phyloP scores from a whole-genome alignment of 2,888 invertebrate species.

The Gymnosoma rotundatum region DNA sequence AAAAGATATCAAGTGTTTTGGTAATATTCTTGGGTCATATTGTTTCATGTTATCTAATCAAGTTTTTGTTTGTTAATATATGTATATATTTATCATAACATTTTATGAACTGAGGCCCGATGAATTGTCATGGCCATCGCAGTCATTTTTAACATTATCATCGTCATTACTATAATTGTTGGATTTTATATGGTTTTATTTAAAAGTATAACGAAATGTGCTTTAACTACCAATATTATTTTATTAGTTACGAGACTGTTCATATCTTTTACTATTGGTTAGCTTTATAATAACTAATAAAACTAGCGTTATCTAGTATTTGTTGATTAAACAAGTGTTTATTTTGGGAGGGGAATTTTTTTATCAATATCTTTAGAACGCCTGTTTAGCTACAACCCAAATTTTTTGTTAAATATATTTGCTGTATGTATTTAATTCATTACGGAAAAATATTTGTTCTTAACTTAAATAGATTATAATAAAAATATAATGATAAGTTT shows the following conservation, averaged over 20 bases:
- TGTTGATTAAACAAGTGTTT: conserved; percentile 51
- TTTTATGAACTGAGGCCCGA: conserved; percentile 46
- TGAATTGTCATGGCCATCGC: conserved; percentile 43
- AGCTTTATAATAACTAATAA: conserved; percentile 30
- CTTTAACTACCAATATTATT: conserved; percentile 10
- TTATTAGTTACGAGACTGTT: conserved; percentile 6
- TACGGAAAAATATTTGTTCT: conserved; percentile 1
- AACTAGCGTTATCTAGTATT: conserved; percentile 35
- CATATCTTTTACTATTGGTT: conserved; percentile 21
- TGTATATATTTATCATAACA: conserved; percentile 38
- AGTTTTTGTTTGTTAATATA: conserved; percentile 35
- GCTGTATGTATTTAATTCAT: neutral
- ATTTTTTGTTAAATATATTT: too few relatives aligned
- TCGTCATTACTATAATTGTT: conserved; percentile 19
- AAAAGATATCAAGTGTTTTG: conserved; percentile 32
- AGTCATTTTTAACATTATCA: conserved; percentile 27
- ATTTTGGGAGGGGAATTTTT: conserved; percentile 5
- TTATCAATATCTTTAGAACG: neutral
- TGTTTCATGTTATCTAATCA: conserved; percentile 45
- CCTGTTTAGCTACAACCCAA: too few relatives aligned
- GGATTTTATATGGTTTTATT: conserved; percentile 9
- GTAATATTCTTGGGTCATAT: conserved; percentile 25
- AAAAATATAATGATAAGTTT: neutral
- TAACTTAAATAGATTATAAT: conserved; percentile 19
- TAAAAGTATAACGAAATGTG: conserved; percentile 14